Conservation (phyloP, 2,797 vertebrate genomes). For the Syngnathus acus region DNA sequence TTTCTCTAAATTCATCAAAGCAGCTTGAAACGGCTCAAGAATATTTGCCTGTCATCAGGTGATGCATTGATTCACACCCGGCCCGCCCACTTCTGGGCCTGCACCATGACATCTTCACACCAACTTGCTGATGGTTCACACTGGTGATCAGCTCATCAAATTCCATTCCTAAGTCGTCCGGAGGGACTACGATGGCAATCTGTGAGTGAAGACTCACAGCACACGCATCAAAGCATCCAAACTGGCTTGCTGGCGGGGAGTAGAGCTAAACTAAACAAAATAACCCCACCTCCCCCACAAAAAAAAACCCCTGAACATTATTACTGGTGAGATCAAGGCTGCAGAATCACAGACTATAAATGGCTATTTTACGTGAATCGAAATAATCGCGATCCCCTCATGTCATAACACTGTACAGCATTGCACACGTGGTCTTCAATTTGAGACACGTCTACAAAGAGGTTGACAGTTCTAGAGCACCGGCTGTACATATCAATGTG, state of each 20-base stretch:
- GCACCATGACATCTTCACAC: slow-evolving; percentile 28
- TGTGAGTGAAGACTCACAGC: slow-evolving; percentile 37
- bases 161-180: slow-evolving; percentile 34
- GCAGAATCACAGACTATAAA: background rate
- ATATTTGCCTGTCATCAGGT: background rate
- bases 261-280: slow-evolving; percentile 21
- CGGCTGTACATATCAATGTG: slow-evolving; percentile 33
- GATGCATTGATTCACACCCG: slow-evolving; percentile 15
- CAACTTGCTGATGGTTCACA: slow-evolving; percentile 22
- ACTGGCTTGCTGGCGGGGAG: slow-evolving; percentile 31
- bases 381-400: background rate
- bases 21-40: background rate
- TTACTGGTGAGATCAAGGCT: slow-evolving; percentile 14
- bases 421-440: slow-evolving; percentile 14
- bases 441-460: slow-evolving; percentile 35
- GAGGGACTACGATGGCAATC: slow-evolving; percentile 45
- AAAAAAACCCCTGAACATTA: slow-evolving; percentile 8
- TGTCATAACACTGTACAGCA: slow-evolving; percentile 1
- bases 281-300: background rate
- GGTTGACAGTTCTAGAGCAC: slow-evolving; percentile 59
- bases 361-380: background rate
- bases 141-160: slow-evolving; percentile 48
- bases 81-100: slow-evolving; percentile 18
- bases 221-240: slow-evolving; percentile 52
- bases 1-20: background rate